phyloP scores from a whole-genome alignment of 2,888 invertebrate species.

The Alviniconcha strummeri region DNA sequence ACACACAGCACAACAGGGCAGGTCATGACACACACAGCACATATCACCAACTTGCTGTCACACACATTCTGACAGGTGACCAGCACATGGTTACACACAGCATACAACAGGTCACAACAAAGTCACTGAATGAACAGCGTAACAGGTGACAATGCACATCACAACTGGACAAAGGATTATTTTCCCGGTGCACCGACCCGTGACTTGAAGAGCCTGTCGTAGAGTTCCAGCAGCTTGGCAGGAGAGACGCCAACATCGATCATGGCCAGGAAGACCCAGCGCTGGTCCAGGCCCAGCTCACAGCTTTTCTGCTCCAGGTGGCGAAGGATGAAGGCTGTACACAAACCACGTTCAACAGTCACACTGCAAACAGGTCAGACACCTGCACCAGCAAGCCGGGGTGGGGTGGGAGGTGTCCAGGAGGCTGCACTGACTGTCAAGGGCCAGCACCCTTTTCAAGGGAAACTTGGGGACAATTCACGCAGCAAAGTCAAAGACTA shows the following conservation, averaged over 20 bases:
- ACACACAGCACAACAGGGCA: not conserved
- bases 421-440: too few relatives aligned
- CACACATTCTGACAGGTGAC: not conserved
- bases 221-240: slow-evolving; percentile 86
- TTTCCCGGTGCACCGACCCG: slow-evolving; percentile 59
- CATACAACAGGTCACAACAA: not conserved
- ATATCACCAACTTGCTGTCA: not conserved
- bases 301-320: slow-evolving; percentile 71
- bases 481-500: too few relatives aligned
- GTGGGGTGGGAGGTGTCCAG: too few relatives aligned
- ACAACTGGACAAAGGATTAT: too few relatives aligned
- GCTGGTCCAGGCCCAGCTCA: slow-evolving; percentile 62
- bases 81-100: not conserved
- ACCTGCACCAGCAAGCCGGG: too few relatives aligned
- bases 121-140: not conserved
- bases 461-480: too few relatives aligned
- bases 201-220: slow-evolving; percentile 78
- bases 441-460: too few relatives aligned
- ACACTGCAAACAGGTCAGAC: too few relatives aligned
- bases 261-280: slow-evolving; percentile 85
- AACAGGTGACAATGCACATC: too few relatives aligned
- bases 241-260: slow-evolving; percentile 85
- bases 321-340: slow-evolving; percentile 72
- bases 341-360: not conserved
- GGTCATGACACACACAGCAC: not conserved